Base-by-base conservation (phyloP, 2,888 invertebrate species). In the Neoscelio sp. region DNA sequence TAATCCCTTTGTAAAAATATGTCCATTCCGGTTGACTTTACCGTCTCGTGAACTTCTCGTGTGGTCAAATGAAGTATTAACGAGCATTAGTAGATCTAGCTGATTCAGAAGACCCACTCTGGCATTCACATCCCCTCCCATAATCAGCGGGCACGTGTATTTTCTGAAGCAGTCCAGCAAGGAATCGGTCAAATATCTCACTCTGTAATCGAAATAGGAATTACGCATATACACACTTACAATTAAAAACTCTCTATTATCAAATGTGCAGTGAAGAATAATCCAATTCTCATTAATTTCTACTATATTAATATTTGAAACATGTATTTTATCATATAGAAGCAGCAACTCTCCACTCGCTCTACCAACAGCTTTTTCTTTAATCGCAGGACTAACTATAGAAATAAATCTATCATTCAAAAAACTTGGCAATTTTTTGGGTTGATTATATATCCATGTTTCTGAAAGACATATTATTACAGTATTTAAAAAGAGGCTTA, bases 201-300 rank as follows among this genome's bases (percentile, higher is more conserved):
- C 10, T 10, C 52, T 52, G 18, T 52, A 7, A n/a, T 6, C 10
- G 10, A 17, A 52, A 33, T 17, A 52, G 2, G 26, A 15, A 30
- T 52, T 13, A n/a, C 18, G 20, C 1, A 52, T 8, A n/a, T 52
- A 52, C 2, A 52, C 33, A 13, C 12, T 33, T 3, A 17, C 18
- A 33, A 52, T 20, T 20, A 33, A 8, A 52, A 52, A 52, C 3
- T 33, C 10, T 8, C n/a, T 20, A 5, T 33, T 10, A 17, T 33
- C 17, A 3, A 52, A 33, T 1, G 6, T 15, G 33, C 33, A 52
- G 33, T 52, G 26, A 8, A 52, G 7, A 10, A 15, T 33, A 18
- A 52, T 52, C 52, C 52, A 52, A 10, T 13, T 52, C 7, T 23
- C 52, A 10, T 17, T 33, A 52, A 2, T 18, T 4, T 52, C 52